phyloP scores from a whole-genome alignment of 2,888 invertebrate species.

The Cylloceria caligata region DNA sequence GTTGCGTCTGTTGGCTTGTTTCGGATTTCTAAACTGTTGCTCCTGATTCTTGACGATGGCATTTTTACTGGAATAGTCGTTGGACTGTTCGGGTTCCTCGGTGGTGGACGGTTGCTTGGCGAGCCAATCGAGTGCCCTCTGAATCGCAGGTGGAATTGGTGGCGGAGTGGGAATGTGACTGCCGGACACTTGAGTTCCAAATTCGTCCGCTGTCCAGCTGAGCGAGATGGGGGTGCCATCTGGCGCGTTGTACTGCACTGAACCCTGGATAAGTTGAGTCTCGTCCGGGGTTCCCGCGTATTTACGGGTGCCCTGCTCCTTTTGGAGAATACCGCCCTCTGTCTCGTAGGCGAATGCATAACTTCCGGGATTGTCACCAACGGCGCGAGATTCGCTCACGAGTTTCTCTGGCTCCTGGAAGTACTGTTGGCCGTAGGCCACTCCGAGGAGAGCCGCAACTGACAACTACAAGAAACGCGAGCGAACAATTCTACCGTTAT shows the following conservation, averaged over 20 bases:
- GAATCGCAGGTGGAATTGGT: constrained; percentile 82
- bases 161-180: constrained; percentile 82
- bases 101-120: constrained; percentile 82
- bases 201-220: constrained; percentile 84
- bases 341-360: constrained; percentile 82
- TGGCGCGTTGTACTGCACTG: constrained; percentile 83
- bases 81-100: constrained; percentile 68
- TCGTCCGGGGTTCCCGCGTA: constrained; percentile 82
- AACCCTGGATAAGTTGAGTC: constrained; percentile 82
- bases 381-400: constrained; percentile 76
- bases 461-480: constrained; percentile 74
- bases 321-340: constrained; percentile 82
- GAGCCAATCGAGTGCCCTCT: constrained; percentile 82
- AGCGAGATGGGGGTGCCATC: constrained; percentile 83
- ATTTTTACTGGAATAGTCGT: background rate
- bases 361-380: constrained; percentile 81
- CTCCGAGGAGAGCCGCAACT: constrained; percentile 70
- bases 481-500: background rate
- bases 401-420: constrained; percentile 82
- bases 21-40: constrained; percentile 35
- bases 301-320: constrained; percentile 80
- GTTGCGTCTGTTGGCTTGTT: constrained; percentile 46
- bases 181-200: constrained; percentile 81
- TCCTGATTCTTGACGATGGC: constrained; percentile 30
- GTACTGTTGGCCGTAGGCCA: constrained; percentile 75